Evolutionary conservation across 2,888 invertebrate species (phyloP), one percentile per base, ranked within the genome.

Genomic region (Diadegma fenestrale): DNA sequence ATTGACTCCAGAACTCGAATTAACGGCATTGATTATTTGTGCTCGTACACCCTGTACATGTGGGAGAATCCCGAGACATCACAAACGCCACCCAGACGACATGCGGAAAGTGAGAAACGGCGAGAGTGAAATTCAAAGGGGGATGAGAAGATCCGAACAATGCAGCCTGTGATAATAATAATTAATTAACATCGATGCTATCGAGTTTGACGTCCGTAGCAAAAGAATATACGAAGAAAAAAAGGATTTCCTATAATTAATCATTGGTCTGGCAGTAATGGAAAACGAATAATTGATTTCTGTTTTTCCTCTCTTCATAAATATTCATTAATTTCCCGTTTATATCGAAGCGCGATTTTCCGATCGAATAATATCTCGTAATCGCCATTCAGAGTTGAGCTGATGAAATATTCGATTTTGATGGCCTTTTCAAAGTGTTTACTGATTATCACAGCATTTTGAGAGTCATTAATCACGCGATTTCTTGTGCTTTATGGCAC

Each of bases 151-250:
- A 37, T 30, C 66, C 73, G 58, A 71, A 82, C 75, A 82, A 80
- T 79, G 75, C 79, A 48, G 58, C 82, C 33, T 19, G 41, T 66
- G 71, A 85, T 76, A 76, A 85, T 80, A 63, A 61, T 41, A 48
- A 73, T 82, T 82, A 82, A 82, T 85, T 85, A 80, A 66, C 78
- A 61, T 66, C 33, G 76, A 79, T 82, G 71, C 51, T 64, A 48
- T 76, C 69, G 48, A 48, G 22, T 61, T 8, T n/a, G 10, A 5
- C 51, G 14, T 26, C 14, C 58, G 14, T 51, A 48, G 41, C 45
- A 64, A 41, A 72, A 22, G 30, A 19, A 51, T 26, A 72, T 19
- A 19, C 51, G 33, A 12, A 26, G 4, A n/a, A 71, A 26, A 64
- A 66, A 33, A 43, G 22, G 19, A 58, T 14, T 30, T 4, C 8